These are phyloP conservation scores for Xerus inauris DNA, from an alignment of 2,113 vertebrate species.

Conservation along the genomic window DNA sequence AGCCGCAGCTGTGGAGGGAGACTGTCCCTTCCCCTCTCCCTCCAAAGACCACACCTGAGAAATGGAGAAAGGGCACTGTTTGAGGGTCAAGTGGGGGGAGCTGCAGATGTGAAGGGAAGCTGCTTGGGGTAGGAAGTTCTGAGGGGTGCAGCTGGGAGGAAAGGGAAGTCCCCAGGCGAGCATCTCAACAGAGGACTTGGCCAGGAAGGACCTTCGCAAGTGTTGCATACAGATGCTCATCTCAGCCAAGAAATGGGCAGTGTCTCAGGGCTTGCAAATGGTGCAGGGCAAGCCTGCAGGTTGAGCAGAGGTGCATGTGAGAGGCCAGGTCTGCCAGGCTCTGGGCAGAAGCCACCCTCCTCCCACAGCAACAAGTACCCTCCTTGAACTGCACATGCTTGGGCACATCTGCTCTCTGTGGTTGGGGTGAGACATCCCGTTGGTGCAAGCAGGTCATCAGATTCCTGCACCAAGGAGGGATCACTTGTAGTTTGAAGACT, in stretches of 20 bases:
- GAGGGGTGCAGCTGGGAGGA: background rate
- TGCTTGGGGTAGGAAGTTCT: background rate
- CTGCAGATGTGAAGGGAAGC: background rate
- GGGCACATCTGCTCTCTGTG: no score
- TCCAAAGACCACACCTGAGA: background rate
- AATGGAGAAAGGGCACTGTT: fast-evolving
- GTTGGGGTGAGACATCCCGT: background rate
- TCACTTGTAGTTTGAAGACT: background rate
- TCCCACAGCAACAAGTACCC: background rate
- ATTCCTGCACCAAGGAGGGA: background rate
- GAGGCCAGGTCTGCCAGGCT: background rate
- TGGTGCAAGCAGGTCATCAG: background rate
- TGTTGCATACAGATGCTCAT: background rate
- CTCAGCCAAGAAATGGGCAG: background rate
- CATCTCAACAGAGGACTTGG: background rate
- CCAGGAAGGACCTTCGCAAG: background rate
- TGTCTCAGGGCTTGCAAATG: no score
- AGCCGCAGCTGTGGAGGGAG: background rate
- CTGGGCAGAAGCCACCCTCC: constrained; percentile 20
- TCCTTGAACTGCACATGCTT: background rate
- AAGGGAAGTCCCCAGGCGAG: no score
- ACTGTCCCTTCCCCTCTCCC: no score
- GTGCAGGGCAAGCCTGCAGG: fast-evolving
- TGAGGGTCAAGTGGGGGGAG: background rate
- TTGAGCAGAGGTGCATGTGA: background rate